phyloP scores from a whole-genome alignment of 1,140 invertebrate species.

The Brachionus rotundiformis region DNA sequence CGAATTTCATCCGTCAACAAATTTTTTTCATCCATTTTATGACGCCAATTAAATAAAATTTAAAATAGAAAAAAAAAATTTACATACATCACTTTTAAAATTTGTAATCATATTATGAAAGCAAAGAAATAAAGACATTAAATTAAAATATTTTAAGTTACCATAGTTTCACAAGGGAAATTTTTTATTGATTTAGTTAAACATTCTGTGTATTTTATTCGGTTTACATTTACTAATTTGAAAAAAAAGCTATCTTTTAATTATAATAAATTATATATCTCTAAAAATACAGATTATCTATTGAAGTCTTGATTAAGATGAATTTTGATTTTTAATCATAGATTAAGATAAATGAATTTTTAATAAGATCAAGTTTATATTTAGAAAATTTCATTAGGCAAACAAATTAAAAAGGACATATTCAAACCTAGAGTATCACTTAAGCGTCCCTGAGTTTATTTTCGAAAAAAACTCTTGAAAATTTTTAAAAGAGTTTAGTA shows the following conservation, averaged over 20 bases:
- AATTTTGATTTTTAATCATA: no score
- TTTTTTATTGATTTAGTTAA: background rate
- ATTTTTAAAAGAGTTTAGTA: no score
- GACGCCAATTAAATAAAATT: constrained; percentile 11
- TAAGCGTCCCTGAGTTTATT: no score
- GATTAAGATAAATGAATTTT: no score
- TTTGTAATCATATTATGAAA: background rate
- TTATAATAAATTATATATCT: background rate
- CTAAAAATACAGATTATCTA: background rate
- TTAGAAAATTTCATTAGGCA: no score
- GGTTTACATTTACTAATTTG: background rate
- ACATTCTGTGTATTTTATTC: background rate
- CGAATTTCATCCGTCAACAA: constrained; percentile 3
- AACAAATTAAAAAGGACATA: no score
- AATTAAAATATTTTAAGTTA: background rate
- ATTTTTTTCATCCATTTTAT: constrained; percentile 1
- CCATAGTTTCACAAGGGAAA: constrained; percentile 2
- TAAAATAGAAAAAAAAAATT: background rate
- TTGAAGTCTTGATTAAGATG: no score
- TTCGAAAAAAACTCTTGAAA: no score
- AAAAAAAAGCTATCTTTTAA: background rate
- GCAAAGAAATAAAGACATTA: constrained; percentile 12
- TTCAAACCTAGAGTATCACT: no score
- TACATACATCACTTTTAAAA: background rate
- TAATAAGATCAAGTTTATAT: no score